Evolutionary conservation across 2,888 invertebrate species (phyloP).

Genomic region (Portevinia maculata): DNA sequence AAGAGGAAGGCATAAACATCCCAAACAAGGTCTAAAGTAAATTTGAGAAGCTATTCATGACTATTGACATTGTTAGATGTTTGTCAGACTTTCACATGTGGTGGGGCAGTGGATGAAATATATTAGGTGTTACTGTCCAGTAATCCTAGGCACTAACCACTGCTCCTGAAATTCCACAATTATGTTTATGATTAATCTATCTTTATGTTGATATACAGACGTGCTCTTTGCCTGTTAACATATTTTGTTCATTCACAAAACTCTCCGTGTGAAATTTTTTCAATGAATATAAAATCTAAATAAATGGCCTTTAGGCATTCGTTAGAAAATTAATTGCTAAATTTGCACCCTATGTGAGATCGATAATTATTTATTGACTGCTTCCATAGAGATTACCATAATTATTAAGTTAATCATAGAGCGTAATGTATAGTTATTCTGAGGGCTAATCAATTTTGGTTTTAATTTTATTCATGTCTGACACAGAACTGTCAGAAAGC

Average conservation of each 20-base stretch:
- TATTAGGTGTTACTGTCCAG: too few relatives aligned
- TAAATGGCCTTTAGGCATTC: conserved; percentile 16
- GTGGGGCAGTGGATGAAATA: too few relatives aligned
- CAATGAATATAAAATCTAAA: conserved; percentile 16
- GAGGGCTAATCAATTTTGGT: not conserved
- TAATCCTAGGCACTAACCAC: not conserved
- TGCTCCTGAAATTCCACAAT: not conserved
- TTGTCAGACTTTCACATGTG: too few relatives aligned
- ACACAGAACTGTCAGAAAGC: not conserved
- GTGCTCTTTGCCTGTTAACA: not conserved
- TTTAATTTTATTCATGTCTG: not conserved
- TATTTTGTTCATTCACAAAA: not conserved
- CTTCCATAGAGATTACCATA: conserved; percentile 3
- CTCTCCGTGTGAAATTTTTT: not conserved
- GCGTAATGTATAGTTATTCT: not conserved
- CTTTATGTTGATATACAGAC: not conserved
- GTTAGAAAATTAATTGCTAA: conserved; percentile 11
- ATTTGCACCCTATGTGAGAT: conserved; percentile 11
- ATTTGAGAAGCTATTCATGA: too few relatives aligned
- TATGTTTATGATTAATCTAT: not conserved
- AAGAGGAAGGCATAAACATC: too few relatives aligned
- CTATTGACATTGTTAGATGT: too few relatives aligned
- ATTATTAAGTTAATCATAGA: conserved; percentile 2
- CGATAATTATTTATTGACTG: conserved; percentile 1
- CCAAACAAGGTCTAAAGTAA: too few relatives aligned